Evolutionary conservation across 2,113 vertebrate species (phyloP).

Genomic region (Holacanthus passer): DNA sequence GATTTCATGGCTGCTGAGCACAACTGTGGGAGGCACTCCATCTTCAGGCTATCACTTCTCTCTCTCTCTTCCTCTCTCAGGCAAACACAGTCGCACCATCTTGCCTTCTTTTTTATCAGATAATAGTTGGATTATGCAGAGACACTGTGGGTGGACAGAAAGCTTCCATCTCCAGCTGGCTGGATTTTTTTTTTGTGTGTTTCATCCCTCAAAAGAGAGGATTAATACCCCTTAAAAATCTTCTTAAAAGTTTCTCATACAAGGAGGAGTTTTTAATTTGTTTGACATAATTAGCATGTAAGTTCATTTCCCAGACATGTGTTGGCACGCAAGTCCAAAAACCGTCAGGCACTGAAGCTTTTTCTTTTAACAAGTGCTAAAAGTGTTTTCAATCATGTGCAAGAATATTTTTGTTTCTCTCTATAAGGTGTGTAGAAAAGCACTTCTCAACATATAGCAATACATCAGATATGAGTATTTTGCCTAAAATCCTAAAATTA

Average conservation of each 20-base stretch:
- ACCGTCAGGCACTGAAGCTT: not conserved
- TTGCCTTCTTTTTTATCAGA: slow-evolving; percentile 28
- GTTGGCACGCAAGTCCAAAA: slow-evolving; percentile 17
- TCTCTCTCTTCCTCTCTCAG: slow-evolving; percentile 26
- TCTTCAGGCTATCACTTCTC: slow-evolving; percentile 43
- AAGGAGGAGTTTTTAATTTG: slow-evolving; percentile 18
- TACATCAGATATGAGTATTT: slow-evolving; percentile 9
- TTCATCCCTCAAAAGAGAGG: slow-evolving; percentile 36
- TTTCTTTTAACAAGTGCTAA: not conserved
- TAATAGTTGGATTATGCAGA: slow-evolving; percentile 45
- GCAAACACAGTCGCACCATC: slow-evolving; percentile 6
- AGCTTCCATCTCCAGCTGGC: slow-evolving; percentile 14
- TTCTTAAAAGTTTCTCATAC: slow-evolving; percentile 14
- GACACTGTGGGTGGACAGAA: slow-evolving; percentile 49
- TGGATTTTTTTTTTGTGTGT: slow-evolving; percentile 23
- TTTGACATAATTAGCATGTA: slow-evolving; percentile 20
- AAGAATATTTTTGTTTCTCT: not conserved
- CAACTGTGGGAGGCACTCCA: slow-evolving; percentile 56
- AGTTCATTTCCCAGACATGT: slow-evolving; percentile 35
- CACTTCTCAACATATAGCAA: not conserved
- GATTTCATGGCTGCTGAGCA: slow-evolving; percentile 28
- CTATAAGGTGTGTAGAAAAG: not conserved
- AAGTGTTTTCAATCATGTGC: slow-evolving; percentile 6
- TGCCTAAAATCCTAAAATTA: slow-evolving; percentile 31
- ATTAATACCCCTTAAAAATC: slow-evolving; percentile 35